Base-by-base conservation (phyloP, 2,888 invertebrate species). In the Amphiduros pacificus region DNA sequence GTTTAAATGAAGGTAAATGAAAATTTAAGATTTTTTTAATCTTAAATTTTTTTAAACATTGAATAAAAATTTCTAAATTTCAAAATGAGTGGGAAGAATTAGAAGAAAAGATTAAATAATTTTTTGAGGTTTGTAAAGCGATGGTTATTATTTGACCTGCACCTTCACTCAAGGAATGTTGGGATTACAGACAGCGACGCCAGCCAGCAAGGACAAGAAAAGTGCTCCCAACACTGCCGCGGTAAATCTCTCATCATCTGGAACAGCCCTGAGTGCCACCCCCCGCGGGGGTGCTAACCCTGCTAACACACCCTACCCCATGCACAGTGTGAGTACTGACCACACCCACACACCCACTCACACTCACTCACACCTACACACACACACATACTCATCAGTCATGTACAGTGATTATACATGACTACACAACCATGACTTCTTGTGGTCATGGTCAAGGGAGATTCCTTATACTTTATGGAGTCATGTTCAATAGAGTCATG, bases 171-270 rank as follows among this genome's bases (percentile, higher is more conserved):
- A n/a, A n/a, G n/a, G 36, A 5, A 11, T 22, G 24, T n/a, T 50
- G 28, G 29, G 49, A 20, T 60, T 62, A 27, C 59, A 62, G 62
- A 62, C 26, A 22, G 55, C 27, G 17, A 55, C 31, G 11, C 54
- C 52, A 11, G 54, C 50, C 40, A 49, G 20, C 55, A 59, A 50
- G 54, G 64, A 64, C 62, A 78, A 75, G 70, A 74, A 74, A 66
- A 68, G 71, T 9, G 66, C 73, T 20, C 72, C 73, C 49, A 67
- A 69, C 57, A 64, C 73, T 17, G 63, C 74, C 20, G 77, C 73
- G 77, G 77, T 77, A 76, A n/a, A n/a, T n/a, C n/a, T n/a, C 53
- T 52, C 52, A 29, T 55, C 55, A 28, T 55, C 55, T 5, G 41
- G 22, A 27, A 41, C 55, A 4, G 27, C 41, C n/a, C 14, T 26